Evolutionary conservation across 2,797 vertebrate genomes (phyloP).

Genomic region (Notolabrus celidotus): DNA sequence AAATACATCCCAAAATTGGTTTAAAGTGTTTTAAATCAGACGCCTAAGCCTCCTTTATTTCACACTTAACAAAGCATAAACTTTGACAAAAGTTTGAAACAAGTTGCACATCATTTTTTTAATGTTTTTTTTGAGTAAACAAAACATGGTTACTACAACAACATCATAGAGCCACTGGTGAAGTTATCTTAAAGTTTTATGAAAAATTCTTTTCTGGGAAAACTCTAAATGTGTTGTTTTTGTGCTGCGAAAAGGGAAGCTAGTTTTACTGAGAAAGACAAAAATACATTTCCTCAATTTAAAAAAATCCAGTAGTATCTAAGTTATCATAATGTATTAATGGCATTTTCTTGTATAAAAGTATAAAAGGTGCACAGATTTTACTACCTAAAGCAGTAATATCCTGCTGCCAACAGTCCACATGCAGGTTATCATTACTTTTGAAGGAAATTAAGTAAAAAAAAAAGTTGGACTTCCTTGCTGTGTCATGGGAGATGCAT

Average conservation of each 20-base stretch:
- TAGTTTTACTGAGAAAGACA: too few relatives aligned
- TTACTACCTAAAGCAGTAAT: conserved; percentile 43
- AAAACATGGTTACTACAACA: too few relatives aligned
- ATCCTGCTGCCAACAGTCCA: conserved; percentile 46
- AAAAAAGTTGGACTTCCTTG: conserved; percentile 24
- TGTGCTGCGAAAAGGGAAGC: too few relatives aligned
- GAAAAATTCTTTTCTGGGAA: too few relatives aligned
- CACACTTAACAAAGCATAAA: background rate
- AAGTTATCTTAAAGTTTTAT: too few relatives aligned
- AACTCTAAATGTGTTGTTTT: too few relatives aligned
- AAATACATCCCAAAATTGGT: background rate
- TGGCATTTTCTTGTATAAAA: conserved; percentile 8
- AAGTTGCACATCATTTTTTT: background rate
- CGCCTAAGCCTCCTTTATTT: background rate
- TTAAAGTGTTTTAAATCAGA: background rate
- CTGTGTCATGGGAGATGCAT: conserved; percentile 49
- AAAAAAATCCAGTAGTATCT: too few relatives aligned
- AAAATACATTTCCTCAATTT: too few relatives aligned
- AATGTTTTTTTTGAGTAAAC: too few relatives aligned
- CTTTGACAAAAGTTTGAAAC: background rate
- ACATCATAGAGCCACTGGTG: too few relatives aligned
- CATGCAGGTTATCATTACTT: conserved; percentile 44
- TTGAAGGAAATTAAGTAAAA: background rate
- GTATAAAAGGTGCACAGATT: conserved; percentile 22
- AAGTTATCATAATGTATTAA: conserved; percentile 13